Conservation (phyloP, 2,113 vertebrate species). For the Puntigrus tetrazona region DNA sequence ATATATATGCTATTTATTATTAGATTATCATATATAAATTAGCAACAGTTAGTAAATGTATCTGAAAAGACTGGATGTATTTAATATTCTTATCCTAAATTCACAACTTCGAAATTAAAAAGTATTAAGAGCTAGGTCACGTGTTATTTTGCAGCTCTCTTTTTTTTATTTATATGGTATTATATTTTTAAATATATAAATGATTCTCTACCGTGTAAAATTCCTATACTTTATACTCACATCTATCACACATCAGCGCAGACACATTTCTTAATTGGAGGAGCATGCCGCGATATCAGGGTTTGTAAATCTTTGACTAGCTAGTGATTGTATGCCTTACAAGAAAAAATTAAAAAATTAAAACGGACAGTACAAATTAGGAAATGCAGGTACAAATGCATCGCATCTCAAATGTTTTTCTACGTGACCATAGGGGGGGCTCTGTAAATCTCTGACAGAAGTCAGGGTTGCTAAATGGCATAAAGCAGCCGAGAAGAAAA, state of each 20-base stretch:
- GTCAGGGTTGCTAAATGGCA: background rate
- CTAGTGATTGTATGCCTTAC: background rate
- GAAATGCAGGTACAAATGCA: background rate
- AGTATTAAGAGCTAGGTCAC: background rate
- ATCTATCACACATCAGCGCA: background rate
- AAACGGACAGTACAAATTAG: background rate
- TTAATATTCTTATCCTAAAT: background rate
- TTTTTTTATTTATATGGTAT: background rate
- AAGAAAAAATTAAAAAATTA: too few species aligned
- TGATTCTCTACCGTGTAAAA: background rate
- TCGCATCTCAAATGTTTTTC: background rate
- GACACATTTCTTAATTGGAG: background rate
- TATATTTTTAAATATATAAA: too few species aligned
- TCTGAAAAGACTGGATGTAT: background rate
- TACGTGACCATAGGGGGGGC: background rate
- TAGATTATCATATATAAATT: too few species aligned
- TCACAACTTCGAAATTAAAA: background rate
- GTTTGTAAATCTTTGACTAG: background rate
- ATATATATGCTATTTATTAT: too few species aligned
- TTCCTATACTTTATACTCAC: background rate
- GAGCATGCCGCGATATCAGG: background rate
- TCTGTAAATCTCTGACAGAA: background rate
- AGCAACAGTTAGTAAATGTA: too few species aligned
- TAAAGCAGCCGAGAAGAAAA: background rate
- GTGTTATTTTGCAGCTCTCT: background rate